A percentile compares a stretch with the other conserved stretches of the same genome.
phyloP scores from a whole-genome alignment of 92 coral and sea anemone genomes.

The Phenganax stokvisi region DNA sequence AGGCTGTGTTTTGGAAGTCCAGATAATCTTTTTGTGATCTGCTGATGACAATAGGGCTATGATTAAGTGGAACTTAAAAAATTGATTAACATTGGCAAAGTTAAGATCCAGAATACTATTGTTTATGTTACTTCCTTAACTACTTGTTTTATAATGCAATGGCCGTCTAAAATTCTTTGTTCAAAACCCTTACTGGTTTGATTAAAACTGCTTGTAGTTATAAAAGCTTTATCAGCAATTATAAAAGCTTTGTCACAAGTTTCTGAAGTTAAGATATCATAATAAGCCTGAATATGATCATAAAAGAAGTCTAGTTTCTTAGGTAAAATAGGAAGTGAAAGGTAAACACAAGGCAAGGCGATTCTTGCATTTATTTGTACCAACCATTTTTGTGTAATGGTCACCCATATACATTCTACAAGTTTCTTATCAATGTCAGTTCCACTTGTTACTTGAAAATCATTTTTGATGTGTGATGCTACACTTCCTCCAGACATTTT shows the following conservation, averaged over 20 bases:
- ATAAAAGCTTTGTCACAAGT: slow-evolving; percentile 10
- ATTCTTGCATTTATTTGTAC: slow-evolving; percentile 3
- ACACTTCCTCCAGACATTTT: too few species aligned
- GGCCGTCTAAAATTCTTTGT: neutral
- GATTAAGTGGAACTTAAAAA: neutral
- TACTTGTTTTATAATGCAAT: slow-evolving; percentile 15
- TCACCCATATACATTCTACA: neutral
- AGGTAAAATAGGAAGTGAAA: neutral
- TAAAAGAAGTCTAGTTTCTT: neutral
- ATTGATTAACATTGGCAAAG: neutral
- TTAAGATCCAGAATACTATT: slow-evolving; percentile 18
- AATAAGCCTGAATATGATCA: neutral
- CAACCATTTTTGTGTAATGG: slow-evolving; percentile 4
- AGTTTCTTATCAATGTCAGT: too few species aligned
- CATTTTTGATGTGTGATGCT: too few species aligned
- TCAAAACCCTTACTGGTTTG: slow-evolving; percentile 3
- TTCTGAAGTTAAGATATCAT: slow-evolving; percentile 11
- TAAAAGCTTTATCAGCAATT: neutral
- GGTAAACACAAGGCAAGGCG: slow-evolving; percentile 19
- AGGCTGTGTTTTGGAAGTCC: neutral
- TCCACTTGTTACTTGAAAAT: too few species aligned
- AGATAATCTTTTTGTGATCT: neutral
- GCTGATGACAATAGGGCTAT: neutral
- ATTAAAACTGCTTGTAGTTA: too few species aligned
- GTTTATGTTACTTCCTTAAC: slow-evolving; percentile 24